Percentiles rank a stretch among this genome's conserved stretches.
phyloP scores from a whole-genome alignment of 2,888 invertebrate genomes.

The Arctia plantaginis region DNA sequence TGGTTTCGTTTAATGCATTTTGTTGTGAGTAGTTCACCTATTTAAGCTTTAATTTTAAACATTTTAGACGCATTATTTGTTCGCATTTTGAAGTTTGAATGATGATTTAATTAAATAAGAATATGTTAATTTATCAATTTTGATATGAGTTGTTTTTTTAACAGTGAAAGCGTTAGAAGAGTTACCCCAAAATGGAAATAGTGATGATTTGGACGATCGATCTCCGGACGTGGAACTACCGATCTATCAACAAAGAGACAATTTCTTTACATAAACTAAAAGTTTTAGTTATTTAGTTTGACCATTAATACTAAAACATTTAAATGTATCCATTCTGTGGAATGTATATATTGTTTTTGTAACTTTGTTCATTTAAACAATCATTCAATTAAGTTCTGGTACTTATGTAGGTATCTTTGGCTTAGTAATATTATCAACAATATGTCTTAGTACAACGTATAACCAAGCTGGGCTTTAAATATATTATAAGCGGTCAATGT shows the following conservation, averaged over 20 bases:
- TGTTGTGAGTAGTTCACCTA: conserved; percentile 81
- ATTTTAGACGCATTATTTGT: conserved; percentile 60
- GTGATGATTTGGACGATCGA: conserved; percentile 89
- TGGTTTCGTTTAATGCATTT: conserved; percentile 84
- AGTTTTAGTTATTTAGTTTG: neutral
- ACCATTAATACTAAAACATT: neutral
- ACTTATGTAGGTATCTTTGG: conserved; percentile 25
- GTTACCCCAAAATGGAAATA: conserved; percentile 87
- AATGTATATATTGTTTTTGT: neutral
- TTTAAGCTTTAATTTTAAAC: conserved; percentile 42
- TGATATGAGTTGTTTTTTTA: conserved; percentile 31
- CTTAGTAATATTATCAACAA: conserved; percentile 13
- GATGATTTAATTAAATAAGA: conserved; percentile 32
- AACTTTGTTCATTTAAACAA: neutral
- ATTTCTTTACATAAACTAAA: conserved; percentile 88
- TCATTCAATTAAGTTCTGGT: neutral
- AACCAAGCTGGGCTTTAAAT: conserved; percentile 60
- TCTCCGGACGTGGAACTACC: conserved; percentile 93
- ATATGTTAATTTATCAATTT: neutral
- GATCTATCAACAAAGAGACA: conserved; percentile 94
- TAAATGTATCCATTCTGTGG: neutral
- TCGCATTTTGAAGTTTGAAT: conserved; percentile 57
- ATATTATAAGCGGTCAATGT: conserved; percentile 48
- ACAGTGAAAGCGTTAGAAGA: conserved; percentile 92
- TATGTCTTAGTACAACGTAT: conserved; percentile 28